phyloP scores from a whole-genome alignment of 2,888 invertebrate species.

The Nomada flava region DNA sequence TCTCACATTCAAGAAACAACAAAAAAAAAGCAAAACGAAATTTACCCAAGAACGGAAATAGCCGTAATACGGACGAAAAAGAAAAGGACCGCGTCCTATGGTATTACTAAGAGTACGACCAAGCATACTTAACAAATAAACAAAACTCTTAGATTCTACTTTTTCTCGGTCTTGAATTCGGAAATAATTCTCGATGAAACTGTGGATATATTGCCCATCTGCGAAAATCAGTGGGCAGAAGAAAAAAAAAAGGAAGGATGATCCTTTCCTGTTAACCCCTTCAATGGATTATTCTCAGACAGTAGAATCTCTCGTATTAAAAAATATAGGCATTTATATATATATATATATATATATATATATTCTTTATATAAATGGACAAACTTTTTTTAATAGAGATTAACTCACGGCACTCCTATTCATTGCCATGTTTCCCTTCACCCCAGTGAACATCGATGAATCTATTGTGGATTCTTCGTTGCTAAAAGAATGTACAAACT shows the following conservation, averaged over 20 bases:
- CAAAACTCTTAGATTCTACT: constrained; percentile 14
- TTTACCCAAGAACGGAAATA: constrained; percentile 2
- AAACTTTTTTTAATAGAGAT: neutral
- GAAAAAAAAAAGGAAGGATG: neutral
- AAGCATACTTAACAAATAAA: neutral
- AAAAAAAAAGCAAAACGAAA: neutral
- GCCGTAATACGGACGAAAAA: neutral
- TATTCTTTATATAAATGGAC: constrained; percentile 24
- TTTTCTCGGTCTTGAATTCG: neutral
- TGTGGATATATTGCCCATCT: neutral
- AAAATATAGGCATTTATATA: constrained; percentile 35
- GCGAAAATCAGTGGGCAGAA: neutral
- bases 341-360: constrained; percentile 14
- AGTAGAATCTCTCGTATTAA: constrained; percentile 27
- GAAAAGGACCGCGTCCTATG: neutral
- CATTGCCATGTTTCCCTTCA: constrained; percentile 12
- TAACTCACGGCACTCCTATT: neutral
- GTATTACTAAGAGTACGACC: constrained; percentile 10
- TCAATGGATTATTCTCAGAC: neutral
- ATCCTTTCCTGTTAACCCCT: neutral
- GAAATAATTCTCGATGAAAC: neutral
- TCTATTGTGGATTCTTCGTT: neutral
- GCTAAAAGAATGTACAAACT: constrained; percentile 3
- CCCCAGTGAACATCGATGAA: neutral
- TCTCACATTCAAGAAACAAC: neutral